A percentile compares a stretch with the other conserved stretches of the same genome.
These are phyloP conservation scores for Drosophila oshimai DNA, from an alignment of 1,140 invertebrate species.

Conservation along the genomic window DNA sequence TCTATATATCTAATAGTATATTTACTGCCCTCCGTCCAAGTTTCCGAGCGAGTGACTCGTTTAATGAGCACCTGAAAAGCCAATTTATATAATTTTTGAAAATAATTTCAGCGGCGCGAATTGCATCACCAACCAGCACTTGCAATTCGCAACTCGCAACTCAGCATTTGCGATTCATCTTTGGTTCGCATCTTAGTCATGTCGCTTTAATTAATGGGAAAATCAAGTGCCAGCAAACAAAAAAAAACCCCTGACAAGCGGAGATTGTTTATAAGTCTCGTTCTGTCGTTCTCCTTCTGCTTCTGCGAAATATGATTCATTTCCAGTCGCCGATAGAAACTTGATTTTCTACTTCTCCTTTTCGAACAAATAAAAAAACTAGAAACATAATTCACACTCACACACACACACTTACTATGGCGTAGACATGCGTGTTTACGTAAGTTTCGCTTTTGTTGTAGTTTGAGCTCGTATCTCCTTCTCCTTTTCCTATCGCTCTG, in stretches of 20 bases:
- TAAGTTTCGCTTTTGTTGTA: constrained; percentile 58
- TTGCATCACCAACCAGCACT: constrained; percentile 53
- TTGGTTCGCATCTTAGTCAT: no score
- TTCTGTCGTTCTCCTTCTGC: background rate
- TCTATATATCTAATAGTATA: constrained; percentile 6
- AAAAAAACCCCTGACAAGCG: constrained; percentile 14
- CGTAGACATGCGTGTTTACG: constrained; percentile 48
- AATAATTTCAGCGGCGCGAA: constrained; percentile 48
- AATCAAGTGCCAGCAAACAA: constrained; percentile 21
- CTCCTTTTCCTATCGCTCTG: background rate
- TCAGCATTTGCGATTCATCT: no score
- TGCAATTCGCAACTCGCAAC: constrained; percentile 20
- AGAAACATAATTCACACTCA: constrained; percentile 32
- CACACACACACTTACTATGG: background rate
- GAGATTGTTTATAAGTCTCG: constrained; percentile 25
- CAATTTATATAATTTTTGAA: constrained; percentile 58
- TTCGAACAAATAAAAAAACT: constrained; percentile 28
- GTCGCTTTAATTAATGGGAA: constrained; percentile 12
- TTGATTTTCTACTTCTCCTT: constrained; percentile 44
- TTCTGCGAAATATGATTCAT: constrained; percentile 27
- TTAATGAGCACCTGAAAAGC: constrained; percentile 57
- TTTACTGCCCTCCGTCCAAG: no score
- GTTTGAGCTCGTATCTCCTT: background rate
- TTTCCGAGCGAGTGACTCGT: constrained; percentile 57
- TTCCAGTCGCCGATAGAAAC: constrained; percentile 28